Percentiles rank a stretch among this genome's conserved stretches.
Conservation (phyloP, 2,113 vertebrate species). For the Cyanoliseus patagonus region DNA sequence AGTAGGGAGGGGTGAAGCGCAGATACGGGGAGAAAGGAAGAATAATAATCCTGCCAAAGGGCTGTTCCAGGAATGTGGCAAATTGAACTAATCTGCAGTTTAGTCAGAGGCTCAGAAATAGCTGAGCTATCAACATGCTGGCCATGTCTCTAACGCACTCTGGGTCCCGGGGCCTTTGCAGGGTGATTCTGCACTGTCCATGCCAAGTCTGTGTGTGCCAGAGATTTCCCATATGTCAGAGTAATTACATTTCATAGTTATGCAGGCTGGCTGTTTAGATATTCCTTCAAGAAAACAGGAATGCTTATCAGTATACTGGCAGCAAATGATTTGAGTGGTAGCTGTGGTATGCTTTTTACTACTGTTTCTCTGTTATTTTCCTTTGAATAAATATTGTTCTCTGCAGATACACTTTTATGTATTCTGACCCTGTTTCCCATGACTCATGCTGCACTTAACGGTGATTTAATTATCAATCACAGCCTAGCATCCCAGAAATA, state of each 20-base stretch:
- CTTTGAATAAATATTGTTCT: neutral
- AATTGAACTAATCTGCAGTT: neutral
- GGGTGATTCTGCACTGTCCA: neutral
- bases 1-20: neutral
- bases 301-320: neutral
- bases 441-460: neutral
- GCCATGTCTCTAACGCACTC: neutral
- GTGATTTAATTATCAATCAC: conserved; percentile 10
- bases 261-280: neutral
- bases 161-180: neutral
- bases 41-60: neutral
- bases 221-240: neutral
- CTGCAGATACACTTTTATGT: neutral
- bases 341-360: neutral
- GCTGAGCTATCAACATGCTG: neutral
- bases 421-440: neutral
- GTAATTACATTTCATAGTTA: conserved; percentile 9
- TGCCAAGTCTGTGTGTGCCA: conserved; percentile 25
- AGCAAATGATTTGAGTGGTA: neutral
- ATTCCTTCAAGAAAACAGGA: neutral
- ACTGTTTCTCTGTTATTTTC: neutral
- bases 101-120: neutral
- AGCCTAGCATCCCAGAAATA: conserved; percentile 7
- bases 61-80: neutral
- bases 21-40: neutral